Percentiles rank a stretch among this genome's conserved stretches.
These are phyloP conservation scores for Ericerus pela DNA, from an alignment of 1,140 invertebrate genomes.

Conservation along the genomic window DNA sequence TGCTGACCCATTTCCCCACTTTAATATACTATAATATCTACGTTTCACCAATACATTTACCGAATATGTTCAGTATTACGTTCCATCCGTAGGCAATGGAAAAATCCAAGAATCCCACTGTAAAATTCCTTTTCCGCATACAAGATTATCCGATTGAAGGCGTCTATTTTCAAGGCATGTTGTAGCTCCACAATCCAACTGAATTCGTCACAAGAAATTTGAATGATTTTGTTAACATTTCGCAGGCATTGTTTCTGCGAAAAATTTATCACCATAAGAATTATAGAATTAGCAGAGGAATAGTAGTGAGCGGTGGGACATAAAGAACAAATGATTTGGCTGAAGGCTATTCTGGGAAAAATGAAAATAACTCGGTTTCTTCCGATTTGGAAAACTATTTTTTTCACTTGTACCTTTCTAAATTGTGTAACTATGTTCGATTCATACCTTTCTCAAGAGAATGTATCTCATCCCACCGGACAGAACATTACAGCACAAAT, in stretches of 20 bases:
- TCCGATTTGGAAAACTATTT: no score
- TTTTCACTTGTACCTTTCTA: no score
- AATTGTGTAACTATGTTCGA: neutral
- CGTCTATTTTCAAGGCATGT: neutral
- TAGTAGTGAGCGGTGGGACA: no score
- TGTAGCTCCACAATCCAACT: neutral
- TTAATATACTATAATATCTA: no score
- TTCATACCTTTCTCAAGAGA: neutral
- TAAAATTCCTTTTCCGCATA: neutral
- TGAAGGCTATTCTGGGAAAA: no score
- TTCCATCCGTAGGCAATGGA: neutral
- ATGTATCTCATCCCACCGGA: neutral
- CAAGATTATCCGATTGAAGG: neutral
- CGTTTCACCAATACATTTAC: neutral
- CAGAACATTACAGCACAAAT: neutral
- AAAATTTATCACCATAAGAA: no score
- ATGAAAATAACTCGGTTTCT: no score
- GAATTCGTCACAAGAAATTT: neutral
- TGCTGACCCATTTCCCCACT: no score
- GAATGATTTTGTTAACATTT: neutral
- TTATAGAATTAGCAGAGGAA: no score
- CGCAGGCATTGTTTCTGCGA: no score
- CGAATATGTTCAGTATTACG: neutral
- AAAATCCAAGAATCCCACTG: constrained; percentile 2
- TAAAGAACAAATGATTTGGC: no score